Evolutionary conservation across 2,888 invertebrate species (phyloP), one percentile per base, ranked within the genome.

Genomic region (Zaprionus lineosus): DNA sequence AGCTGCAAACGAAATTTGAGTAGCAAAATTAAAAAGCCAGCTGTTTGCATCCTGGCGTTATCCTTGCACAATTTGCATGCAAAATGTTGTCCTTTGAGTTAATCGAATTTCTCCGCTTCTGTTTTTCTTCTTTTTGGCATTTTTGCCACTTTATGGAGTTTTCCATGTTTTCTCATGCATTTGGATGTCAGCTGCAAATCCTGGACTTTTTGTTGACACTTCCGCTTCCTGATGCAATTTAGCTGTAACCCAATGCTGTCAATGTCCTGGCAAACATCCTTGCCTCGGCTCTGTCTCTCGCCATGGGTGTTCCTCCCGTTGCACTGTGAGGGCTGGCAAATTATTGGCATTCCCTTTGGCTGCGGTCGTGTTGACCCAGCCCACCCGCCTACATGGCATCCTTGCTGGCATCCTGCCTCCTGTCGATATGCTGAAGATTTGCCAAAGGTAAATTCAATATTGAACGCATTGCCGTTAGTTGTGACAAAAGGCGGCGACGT

Each of bases 191-290:
- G 74, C 71, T 74, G 74, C 47, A 56, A 33, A 21, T 21, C 28
- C 37, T 37, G 34, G 53, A 55, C 46, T 62, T 70, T 64, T 61
- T 62, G 52, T 39, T 40, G 43, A 28, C 68, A 69, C 64, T 73
- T 73, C 72, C 72, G 74, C 28, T 61, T 50, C 53, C 61, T 63
- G 64, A 53, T 67, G 68, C 75, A 75, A 71, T 74, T 71, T 68
- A 68, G 69, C 62, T 61, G 66, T 61, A 70, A 74, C 71, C 71
- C 64, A 67, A 72, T 43, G 74, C 64, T 57, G 71, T 52, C 61
- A 29, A 48, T 51, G 43, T 46, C 51, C 59, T 48, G 36, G 11
- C 65, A 74, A 65, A 66, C 65, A 74, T 74, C 65, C 70, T 74
- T 36, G 47, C 18, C 18, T 37, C 19, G 3, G 3, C 5, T 19